phyloP scores from a whole-genome alignment of 2,888 invertebrate species.

The Antitype chi region DNA sequence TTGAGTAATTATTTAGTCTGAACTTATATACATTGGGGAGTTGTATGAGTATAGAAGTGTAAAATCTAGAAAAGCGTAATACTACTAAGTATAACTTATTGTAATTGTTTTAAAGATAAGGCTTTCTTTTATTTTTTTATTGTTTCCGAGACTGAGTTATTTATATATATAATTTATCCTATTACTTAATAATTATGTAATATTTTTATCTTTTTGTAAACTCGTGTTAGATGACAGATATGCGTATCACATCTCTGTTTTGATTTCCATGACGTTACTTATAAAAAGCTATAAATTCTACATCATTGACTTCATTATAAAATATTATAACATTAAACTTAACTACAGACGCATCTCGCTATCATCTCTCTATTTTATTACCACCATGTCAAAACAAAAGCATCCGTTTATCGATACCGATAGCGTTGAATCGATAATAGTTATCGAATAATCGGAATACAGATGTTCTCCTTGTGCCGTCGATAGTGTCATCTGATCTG shows the following conservation, averaged over 20 bases:
- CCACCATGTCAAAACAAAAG: constrained; percentile 24
- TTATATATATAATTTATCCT: not conserved
- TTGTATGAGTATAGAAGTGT: not conserved
- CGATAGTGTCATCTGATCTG: constrained; percentile 45
- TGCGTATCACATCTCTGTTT: constrained; percentile 1
- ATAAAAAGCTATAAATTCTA: constrained; percentile 19
- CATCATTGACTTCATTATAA: constrained; percentile 9
- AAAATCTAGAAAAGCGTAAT: not conserved
- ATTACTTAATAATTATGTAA: constrained; percentile 3
- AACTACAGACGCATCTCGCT: constrained; percentile 1
- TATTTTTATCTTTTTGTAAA: not conserved
- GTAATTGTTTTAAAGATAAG: not conserved
- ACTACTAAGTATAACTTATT: too few relatives aligned
- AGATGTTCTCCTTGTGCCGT: constrained; percentile 41
- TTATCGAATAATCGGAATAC: constrained; percentile 43
- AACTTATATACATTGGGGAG: not conserved
- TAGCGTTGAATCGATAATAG: constrained; percentile 34
- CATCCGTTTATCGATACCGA: constrained; percentile 31
- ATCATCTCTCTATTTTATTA: constrained; percentile 22
- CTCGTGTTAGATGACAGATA: not conserved
- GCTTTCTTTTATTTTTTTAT: not conserved
- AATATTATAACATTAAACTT: constrained; percentile 11
- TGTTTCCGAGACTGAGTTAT: not conserved
- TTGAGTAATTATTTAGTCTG: constrained; percentile 23
- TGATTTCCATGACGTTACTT: constrained; percentile 18